Percentiles rank a stretch among this genome's conserved stretches.
Evolutionary conservation across 64 coral and sea anemone species (phyloP).

Genomic region (Actinia tenebrosa): DNA sequence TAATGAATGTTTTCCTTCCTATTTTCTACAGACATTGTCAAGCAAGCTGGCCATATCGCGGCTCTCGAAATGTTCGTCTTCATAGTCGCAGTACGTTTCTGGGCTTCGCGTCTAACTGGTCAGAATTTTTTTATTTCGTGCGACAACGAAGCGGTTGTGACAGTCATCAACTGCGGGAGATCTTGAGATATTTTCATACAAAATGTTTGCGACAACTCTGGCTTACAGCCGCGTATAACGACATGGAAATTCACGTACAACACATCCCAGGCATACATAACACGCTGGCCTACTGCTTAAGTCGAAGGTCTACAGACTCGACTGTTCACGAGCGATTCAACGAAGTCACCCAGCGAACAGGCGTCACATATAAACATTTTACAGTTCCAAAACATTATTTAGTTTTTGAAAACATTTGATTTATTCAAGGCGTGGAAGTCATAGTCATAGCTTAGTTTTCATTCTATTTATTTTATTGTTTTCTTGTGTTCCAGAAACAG

Average conservation of each 20-base stretch:
- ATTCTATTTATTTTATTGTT: too few relatives aligned
- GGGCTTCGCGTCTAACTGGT: constrained; percentile 1
- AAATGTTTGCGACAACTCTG: constrained; percentile 38
- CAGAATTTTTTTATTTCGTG: background rate
- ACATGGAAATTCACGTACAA: constrained; percentile 15
- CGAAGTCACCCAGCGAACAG: background rate
- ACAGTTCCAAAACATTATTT: too few relatives aligned
- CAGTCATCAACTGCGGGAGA: constrained; percentile 11
- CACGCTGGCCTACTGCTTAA: constrained; percentile 32
- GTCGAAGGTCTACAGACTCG: constrained; percentile 30
- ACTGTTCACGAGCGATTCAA: background rate
- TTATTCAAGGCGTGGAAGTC: too few relatives aligned
- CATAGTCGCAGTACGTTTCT: background rate
- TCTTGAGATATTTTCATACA: constrained; percentile 32
- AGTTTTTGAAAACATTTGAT: too few relatives aligned
- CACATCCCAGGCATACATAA: constrained; percentile 32
- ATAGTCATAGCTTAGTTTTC: too few relatives aligned
- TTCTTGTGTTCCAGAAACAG: too few relatives aligned
- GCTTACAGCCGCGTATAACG: constrained; percentile 23
- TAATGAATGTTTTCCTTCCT: constrained; percentile 18
- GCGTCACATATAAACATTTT: background rate
- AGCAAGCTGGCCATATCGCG: background rate
- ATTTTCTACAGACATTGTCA: background rate
- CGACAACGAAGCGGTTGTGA: background rate
- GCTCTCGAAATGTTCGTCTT: constrained; percentile 11